Percentiles rank a stretch among this genome's conserved stretches.
These are phyloP conservation scores for Drosophila punjabiensis DNA, from an alignment of 1,140 invertebrate species.

Conservation along the genomic window DNA sequence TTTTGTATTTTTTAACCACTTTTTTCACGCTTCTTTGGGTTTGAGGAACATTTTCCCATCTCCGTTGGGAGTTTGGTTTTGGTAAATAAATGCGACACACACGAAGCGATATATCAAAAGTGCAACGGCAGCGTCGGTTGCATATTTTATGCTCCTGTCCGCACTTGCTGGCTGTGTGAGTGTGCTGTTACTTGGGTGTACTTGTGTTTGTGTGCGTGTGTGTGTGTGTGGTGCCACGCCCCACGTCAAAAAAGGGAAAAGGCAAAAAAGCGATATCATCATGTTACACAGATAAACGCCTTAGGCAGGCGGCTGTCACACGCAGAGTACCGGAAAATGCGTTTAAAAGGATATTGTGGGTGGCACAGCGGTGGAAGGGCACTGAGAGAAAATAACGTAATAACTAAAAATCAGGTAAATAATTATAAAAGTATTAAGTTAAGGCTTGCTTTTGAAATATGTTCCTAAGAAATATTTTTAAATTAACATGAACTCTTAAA, in stretches of 20 bases:
- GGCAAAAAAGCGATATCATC: conserved; percentile 63
- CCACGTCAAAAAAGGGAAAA: conserved; percentile 33
- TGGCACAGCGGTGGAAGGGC: background rate
- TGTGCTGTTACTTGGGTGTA: conserved; percentile 35
- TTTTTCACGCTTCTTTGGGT: conserved; percentile 24
- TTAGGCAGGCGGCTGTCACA: conserved; percentile 72
- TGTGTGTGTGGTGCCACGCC: conserved; percentile 47
- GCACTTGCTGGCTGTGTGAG: conserved; percentile 21
- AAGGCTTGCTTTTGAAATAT: background rate
- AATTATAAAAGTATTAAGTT: background rate
- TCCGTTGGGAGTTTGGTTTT: conserved; percentile 38
- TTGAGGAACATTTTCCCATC: conserved; percentile 7
- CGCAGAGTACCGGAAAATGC: conserved; percentile 63
- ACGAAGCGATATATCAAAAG: conserved; percentile 45
- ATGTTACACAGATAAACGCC: conserved; percentile 78
- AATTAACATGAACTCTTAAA: too few relatives aligned
- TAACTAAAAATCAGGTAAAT: background rate
- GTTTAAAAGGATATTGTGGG: conserved; percentile 46
- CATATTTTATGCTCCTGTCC: conserved; percentile 49
- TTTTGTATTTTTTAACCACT: conserved; percentile 37
- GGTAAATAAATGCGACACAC: conserved; percentile 74
- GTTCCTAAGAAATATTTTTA: background rate
- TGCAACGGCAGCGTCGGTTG: conserved; percentile 36
- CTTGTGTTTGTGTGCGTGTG: conserved; percentile 44
- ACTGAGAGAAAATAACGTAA: conserved; percentile 1